Percentiles rank a stretch among this genome's conserved stretches.
These are phyloP conservation scores for Melitaea cinxia DNA, from an alignment of 1,140 invertebrate species.

Conservation along the genomic window DNA sequence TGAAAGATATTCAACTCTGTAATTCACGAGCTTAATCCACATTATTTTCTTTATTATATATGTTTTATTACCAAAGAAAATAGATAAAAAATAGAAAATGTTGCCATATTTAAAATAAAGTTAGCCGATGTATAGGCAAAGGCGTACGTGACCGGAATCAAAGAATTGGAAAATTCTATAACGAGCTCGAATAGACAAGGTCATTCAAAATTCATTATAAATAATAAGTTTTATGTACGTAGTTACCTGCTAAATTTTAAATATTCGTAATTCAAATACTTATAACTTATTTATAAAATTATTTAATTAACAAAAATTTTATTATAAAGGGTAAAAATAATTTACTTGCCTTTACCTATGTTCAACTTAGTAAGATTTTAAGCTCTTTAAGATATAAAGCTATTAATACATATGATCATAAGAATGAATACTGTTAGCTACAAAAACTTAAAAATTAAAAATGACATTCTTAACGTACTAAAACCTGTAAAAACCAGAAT, in stretches of 20 bases:
- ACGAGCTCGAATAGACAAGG: slow-evolving; percentile 41
- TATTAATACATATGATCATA: background rate
- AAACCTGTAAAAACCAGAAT: slow-evolving; percentile 14
- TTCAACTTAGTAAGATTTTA: background rate
- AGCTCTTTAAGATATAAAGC: background rate
- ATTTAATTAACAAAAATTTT: too few relatives aligned
- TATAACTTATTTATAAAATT: too few relatives aligned
- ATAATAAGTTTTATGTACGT: slow-evolving; percentile 39
- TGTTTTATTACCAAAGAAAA: too few relatives aligned
- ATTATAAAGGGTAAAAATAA: too few relatives aligned
- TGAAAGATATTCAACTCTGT: too few relatives aligned
- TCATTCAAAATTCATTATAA: slow-evolving; percentile 56
- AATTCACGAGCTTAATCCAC: too few relatives aligned
- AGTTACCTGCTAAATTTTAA: background rate
- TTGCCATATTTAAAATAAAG: slow-evolving; percentile 4
- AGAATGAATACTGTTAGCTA: slow-evolving; percentile 6
- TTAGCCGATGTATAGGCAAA: slow-evolving; percentile 12
- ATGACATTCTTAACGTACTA: slow-evolving; percentile 19
- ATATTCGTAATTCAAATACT: too few relatives aligned
- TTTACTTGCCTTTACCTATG: too few relatives aligned
- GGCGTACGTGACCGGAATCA: slow-evolving; percentile 49
- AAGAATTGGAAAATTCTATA: slow-evolving; percentile 54
- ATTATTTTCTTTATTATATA: too few relatives aligned
- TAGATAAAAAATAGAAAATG: slow-evolving; percentile 5
- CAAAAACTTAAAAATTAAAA: slow-evolving; percentile 16